A percentile compares a stretch with the other conserved stretches of the same genome.
Evolutionary conservation across 2,113 vertebrate species (phyloP).

Genomic region (Fulica atra): DNA sequence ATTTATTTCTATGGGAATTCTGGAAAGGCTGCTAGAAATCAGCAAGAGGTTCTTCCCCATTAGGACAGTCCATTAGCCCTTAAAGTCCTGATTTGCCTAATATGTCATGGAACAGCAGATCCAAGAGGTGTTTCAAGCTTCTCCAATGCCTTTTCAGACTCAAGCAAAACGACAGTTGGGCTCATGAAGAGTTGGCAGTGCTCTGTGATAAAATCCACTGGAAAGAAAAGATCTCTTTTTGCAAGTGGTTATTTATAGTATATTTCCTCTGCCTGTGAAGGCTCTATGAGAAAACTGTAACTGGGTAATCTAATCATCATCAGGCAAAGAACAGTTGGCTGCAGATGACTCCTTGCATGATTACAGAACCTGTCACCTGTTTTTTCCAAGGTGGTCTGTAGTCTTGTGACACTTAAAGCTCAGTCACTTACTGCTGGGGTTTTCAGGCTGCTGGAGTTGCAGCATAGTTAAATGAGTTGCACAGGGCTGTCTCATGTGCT

Average conservation of each 20-base stretch:
- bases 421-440: not conserved
- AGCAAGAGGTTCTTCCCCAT: not conserved
- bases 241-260: not conserved
- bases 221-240: not conserved
- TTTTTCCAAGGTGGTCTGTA: not conserved
- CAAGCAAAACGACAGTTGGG: rapidly evolving
- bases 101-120: not conserved
- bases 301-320: not conserved
- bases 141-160: not conserved
- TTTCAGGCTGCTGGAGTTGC: not conserved
- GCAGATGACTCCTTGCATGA: not conserved
- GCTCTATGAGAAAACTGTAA: not conserved
- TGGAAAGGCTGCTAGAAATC: not conserved
- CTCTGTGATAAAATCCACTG: not conserved
- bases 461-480: not conserved
- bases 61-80: not conserved
- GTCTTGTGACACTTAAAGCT: not conserved
- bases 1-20: not conserved
- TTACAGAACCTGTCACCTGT: not conserved
- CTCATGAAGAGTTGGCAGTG: not conserved
- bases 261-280: not conserved
- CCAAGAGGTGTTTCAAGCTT: not conserved
- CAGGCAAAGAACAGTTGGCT: not conserved
- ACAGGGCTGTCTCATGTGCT: not conserved
- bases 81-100: not conserved